Evolutionary conservation across 2,113 vertebrate genomes (phyloP), one percentile per base, ranked within the genome.

Genomic region (Petromus typicus): DNA sequence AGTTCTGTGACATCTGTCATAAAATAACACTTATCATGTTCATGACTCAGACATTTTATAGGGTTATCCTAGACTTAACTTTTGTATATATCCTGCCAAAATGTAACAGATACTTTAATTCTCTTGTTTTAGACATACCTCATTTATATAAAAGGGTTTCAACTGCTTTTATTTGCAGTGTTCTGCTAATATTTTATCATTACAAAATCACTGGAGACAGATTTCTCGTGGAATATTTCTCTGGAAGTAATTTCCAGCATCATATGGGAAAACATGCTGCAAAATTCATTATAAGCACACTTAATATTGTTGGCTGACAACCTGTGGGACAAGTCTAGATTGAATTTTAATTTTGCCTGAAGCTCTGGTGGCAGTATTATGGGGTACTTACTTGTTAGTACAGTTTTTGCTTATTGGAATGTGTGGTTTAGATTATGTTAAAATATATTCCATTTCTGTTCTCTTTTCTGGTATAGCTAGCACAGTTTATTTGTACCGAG

Each of bases 371-470:
- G 23, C 57, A 57, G 18, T 45, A 2, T 43, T 86, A 80, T 63
- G 73, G 56, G 23, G 37, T 57, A 16, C 57, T 95, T 90, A 91
- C 59, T 61, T 94, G 3, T 63, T 66, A 20, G 18, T 54, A 79
- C 2, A 85, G 2, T 23, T 89, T 93, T 81, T 89, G 34, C 61
- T 86, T 93, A 91, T 73, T 92, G 59, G 54, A 90, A 95, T 90
- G 0, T 45, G n/a, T 91, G n/a, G 9, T 66, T 90, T 95, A 66
- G 30, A 43, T 67, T 78, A n/a, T 82, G 18, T 54, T 94, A 48
- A 80, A 82, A 83, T 14, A 20, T 82, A 59, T 75, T 12, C 40
- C 37, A 69, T 89, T 80, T 66, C 5, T 66, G 40, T 43, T 92
- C 79, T 67, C 73, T 80, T 63, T 5, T 88, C 85, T 93, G 12